Conservation (phyloP, 2,797 vertebrate genomes). For the Vultur gryphus region DNA sequence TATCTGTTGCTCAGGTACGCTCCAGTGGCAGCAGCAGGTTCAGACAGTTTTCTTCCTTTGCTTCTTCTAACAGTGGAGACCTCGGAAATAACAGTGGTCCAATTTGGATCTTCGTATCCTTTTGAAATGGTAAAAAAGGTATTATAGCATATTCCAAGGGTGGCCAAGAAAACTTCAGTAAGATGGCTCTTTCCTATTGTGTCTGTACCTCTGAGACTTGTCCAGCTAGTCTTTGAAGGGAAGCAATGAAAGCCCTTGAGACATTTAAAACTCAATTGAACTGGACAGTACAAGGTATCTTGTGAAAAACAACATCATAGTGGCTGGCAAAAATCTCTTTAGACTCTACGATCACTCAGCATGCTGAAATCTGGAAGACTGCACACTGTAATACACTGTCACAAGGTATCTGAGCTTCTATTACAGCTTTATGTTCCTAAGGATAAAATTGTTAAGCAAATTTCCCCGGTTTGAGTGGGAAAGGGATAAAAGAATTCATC, state of each 20-base stretch:
- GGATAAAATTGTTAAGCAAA: background rate
- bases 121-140: background rate
- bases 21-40: background rate
- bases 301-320: background rate
- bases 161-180: background rate
- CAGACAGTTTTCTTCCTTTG: background rate
- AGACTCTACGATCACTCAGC: background rate
- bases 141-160: background rate
- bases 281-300: background rate
- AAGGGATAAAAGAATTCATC: background rate
- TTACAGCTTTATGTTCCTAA: background rate
- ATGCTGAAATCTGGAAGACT: background rate
- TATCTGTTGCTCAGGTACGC: background rate
- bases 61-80: background rate
- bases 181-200: background rate
- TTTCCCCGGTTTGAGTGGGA: background rate
- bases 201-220: background rate
- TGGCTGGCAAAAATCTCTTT: background rate
- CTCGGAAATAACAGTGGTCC: background rate
- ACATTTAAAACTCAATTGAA: background rate
- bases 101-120: background rate
- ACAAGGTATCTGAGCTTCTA: background rate
- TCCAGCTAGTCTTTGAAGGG: background rate
- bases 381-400: background rate
- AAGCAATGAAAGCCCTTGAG: background rate